Base-by-base conservation (phyloP, 2,888 invertebrate genomes). In the Cabera pusaria region DNA sequence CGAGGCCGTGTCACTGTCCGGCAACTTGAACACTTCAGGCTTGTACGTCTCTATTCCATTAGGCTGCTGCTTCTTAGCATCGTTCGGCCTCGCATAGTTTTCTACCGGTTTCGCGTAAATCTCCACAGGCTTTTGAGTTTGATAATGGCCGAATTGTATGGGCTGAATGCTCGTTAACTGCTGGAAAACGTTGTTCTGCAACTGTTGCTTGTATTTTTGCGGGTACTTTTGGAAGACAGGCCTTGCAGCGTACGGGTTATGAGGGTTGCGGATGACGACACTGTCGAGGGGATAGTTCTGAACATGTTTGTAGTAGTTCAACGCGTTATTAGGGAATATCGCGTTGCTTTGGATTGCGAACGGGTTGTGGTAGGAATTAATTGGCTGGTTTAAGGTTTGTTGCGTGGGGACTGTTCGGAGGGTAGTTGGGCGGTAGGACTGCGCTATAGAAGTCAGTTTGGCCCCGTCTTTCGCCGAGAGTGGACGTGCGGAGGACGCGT, bases 351-450 rank as follows among this genome's bases (percentile, higher is more conserved):
- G 78, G 27, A 76, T 56, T 0, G 76, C 63, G 47, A 84, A 89
- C 0, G 89, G 90, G 33, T 89, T 89, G 48, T 85, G 72, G 48
- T 90, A 90, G 0, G 83, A 72, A 52, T 75, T 88, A 38, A 89
- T 81, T 1, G 90, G 89, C 48, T 90, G 87, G 48, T 86, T 85
- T 2, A 59, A 70, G 0, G 68, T 59, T 3, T 67, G 52, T 0
- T 76, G 67, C 1, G 72, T 53, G 4, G 73, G 66, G 1, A 82
- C 71, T 0, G 78, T 79, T 5, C 85, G 56, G 1, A 75, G 58
- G 1, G 88, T 87, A 1, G 89, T 88, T 0, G 88, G 87, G 1
- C 84, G 77, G 54, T 89, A 90, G 0, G 86, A 79, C 35, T 90
- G 90, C 1, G 89, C 86, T 17, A 88, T 81, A 0, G 89, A 80